Percentiles rank a stretch among this genome's conserved stretches.
Evolutionary conservation across 2,888 invertebrate genomes (phyloP).

Genomic region (Clusia tigrina): DNA sequence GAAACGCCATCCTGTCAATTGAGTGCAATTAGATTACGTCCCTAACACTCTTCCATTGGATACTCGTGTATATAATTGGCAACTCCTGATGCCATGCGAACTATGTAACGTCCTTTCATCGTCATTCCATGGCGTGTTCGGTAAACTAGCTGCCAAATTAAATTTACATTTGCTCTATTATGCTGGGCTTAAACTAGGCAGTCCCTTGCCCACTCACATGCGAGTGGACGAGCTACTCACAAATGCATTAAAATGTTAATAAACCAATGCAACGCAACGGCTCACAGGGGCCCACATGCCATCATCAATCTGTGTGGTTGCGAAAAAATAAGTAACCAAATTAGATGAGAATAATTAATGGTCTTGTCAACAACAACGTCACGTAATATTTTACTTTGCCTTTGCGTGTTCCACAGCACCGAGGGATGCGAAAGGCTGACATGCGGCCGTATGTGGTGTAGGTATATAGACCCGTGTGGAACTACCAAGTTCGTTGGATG

Average conservation of each 20-base stretch:
- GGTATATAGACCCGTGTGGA: not conserved
- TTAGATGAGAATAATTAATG: constrained; percentile 42
- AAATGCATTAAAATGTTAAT: constrained; percentile 27
- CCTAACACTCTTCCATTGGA: no score
- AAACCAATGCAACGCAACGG: constrained; percentile 17
- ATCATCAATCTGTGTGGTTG: constrained; percentile 25
- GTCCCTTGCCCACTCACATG: no score
- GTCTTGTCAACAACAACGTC: constrained; percentile 34
- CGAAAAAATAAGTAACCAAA: constrained; percentile 32
- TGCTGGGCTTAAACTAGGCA: no score
- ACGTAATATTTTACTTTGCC: constrained; percentile 13
- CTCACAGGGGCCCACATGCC: not conserved
- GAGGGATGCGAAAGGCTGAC: no score
- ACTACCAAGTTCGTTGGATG: not conserved
- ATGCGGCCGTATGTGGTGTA: not conserved
- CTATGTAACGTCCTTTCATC: no score
- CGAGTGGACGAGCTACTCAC: constrained; percentile 11
- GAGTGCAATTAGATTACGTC: no score
- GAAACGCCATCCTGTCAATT: no score
- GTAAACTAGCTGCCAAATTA: no score
- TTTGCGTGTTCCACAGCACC: constrained; percentile 2
- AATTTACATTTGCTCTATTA: no score
- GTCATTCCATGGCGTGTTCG: no score
- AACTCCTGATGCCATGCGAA: no score
- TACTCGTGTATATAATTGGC: no score